Conservation (phyloP, 2,113 vertebrate genomes). For the Elachura formosa region DNA sequence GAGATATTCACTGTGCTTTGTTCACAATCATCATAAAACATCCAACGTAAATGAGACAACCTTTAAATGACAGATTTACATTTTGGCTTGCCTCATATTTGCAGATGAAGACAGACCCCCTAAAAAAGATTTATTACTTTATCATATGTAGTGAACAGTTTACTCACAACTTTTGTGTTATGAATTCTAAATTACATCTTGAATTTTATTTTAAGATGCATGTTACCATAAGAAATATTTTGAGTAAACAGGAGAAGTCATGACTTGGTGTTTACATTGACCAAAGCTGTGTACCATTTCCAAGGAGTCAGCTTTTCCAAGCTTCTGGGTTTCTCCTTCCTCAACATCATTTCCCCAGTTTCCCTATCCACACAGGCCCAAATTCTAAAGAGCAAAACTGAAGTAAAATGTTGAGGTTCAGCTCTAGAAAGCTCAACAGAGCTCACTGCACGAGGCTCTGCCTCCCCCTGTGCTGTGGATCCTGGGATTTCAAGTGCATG, state of each 20-base stretch:
- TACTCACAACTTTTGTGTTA: neutral
- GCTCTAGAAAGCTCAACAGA: neutral
- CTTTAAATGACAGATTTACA: neutral
- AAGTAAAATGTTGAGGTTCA: neutral
- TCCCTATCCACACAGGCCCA: neutral
- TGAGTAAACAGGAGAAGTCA: neutral
- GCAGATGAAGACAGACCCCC: neutral
- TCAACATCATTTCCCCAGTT: rapidly evolving
- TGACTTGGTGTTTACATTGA: neutral
- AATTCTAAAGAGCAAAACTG: neutral
- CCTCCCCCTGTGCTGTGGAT: neutral
- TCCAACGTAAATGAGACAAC: neutral
- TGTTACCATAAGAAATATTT: neutral
- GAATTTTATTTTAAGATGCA: neutral
- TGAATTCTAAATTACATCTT: neutral
- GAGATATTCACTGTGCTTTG: neutral
- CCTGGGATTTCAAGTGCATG: neutral
- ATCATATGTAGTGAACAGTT: neutral
- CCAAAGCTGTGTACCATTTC: neutral
- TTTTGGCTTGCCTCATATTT: neutral
- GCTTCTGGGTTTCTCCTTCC: neutral
- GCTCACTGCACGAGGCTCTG: neutral
- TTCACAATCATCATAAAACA: neutral
- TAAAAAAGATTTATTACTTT: neutral
- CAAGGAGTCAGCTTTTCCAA: neutral